phyloP scores from a whole-genome alignment of 2,113 vertebrate species.

The Lichenostomus cassidix region DNA sequence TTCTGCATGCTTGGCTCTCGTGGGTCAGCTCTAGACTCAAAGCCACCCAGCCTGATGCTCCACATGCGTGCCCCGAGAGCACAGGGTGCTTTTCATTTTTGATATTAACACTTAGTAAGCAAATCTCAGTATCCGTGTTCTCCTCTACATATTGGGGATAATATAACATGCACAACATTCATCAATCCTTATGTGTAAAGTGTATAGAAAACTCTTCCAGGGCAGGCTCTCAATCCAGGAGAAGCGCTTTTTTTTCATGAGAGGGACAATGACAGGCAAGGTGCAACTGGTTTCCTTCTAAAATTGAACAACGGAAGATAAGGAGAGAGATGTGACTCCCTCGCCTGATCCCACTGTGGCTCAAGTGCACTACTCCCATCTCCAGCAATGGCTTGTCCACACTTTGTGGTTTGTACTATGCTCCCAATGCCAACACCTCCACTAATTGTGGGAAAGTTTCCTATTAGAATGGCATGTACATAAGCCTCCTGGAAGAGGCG shows the following conservation, averaged over 20 bases:
- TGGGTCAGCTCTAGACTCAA: neutral
- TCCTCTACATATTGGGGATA: neutral
- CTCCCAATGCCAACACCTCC: neutral
- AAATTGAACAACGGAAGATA: neutral
- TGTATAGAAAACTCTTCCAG: neutral
- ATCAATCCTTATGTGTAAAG: neutral
- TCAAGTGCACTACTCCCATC: neutral
- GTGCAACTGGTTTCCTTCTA: neutral
- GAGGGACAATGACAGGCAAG: neutral
- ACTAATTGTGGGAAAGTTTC: conserved; percentile 14
- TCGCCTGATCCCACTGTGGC: neutral
- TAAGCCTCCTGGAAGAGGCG: conserved; percentile 16
- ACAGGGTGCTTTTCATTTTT: neutral
- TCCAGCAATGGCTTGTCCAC: neutral
- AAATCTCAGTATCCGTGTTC: neutral
- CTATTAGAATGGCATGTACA: neutral
- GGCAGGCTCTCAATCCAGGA: neutral
- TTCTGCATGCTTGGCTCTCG: neutral
- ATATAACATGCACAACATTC: accelerated
- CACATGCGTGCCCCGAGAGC: neutral
- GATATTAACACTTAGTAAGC: neutral
- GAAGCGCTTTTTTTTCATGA: neutral
- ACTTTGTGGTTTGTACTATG: neutral
- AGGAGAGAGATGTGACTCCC: neutral
- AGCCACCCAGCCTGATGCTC: neutral